These are phyloP conservation scores for Timandra comae DNA, from an alignment of 2,888 invertebrate species.

Conservation along the genomic window DNA sequence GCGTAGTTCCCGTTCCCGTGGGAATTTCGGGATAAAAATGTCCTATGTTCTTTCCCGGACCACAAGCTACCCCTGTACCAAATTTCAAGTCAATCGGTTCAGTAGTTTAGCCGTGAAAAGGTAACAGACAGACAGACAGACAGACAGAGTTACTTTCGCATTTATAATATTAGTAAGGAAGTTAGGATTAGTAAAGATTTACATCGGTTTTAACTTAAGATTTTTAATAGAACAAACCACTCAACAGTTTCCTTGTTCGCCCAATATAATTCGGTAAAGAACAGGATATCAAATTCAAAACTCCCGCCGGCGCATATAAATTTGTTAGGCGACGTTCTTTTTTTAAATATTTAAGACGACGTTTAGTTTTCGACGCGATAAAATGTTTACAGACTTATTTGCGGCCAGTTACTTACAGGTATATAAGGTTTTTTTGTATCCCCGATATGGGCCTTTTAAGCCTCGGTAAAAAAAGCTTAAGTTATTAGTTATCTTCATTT, in stretches of 20 bases:
- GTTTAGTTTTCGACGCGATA: conserved; percentile 43
- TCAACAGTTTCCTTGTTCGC: conserved; percentile 8
- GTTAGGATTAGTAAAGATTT: too few relatives aligned
- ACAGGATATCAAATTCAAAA: conserved; percentile 46
- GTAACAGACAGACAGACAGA: too few relatives aligned
- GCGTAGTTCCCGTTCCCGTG: too few relatives aligned
- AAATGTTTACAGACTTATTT: conserved; percentile 63
- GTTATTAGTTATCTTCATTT: neutral
- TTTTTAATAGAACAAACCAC: conserved; percentile 1
- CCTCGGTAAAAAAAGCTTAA: neutral
- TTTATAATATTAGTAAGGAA: too few relatives aligned
- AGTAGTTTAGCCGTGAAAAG: too few relatives aligned
- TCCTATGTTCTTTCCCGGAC: too few relatives aligned
- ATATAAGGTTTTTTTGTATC: neutral
- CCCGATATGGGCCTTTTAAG: too few relatives aligned
- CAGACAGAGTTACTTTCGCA: too few relatives aligned
- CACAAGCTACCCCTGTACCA: too few relatives aligned
- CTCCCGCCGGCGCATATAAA: conserved; percentile 38
- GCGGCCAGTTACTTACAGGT: conserved; percentile 12
- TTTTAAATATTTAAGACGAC: conserved; percentile 54
- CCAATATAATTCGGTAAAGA: conserved; percentile 29
- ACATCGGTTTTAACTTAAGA: too few relatives aligned
- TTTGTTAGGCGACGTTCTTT: conserved; percentile 40
- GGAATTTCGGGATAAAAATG: too few relatives aligned
- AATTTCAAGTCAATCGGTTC: too few relatives aligned